Evolutionary conservation across 2,888 invertebrate species (phyloP).

Genomic region (Nemapogon koenigi): DNA sequence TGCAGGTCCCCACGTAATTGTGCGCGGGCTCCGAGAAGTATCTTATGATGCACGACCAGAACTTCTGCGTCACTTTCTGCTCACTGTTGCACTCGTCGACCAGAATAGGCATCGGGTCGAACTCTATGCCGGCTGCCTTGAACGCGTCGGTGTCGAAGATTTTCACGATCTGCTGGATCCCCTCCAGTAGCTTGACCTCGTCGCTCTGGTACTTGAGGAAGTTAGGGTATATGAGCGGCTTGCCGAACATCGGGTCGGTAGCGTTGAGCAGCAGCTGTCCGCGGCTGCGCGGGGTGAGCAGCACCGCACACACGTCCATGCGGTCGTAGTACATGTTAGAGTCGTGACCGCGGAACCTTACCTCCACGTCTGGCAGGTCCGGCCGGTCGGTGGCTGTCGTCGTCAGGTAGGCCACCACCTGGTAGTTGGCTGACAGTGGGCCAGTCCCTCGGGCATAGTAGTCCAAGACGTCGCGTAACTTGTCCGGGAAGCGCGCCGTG

Average conservation of each 20-base stretch:
- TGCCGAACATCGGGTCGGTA: conserved; percentile 39
- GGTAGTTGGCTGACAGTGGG: conserved; percentile 51
- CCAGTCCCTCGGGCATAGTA: conserved; percentile 48
- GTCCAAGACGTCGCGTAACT: conserved; percentile 45
- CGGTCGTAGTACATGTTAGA: conserved; percentile 56
- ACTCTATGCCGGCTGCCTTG: conserved; percentile 39
- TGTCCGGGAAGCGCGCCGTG: conserved; percentile 37
- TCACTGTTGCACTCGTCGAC: conserved; percentile 46
- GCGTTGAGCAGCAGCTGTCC: conserved; percentile 49
- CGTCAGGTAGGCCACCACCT: conserved; percentile 48
- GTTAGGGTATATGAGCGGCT: conserved; percentile 50
- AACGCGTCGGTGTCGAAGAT: conserved; percentile 55
- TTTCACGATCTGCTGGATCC: conserved; percentile 44
- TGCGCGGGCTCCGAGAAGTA: conserved; percentile 50
- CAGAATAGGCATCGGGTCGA: conserved; percentile 44
- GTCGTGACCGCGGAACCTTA: conserved; percentile 49
- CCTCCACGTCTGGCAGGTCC: conserved; percentile 48
- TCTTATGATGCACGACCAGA: conserved; percentile 54
- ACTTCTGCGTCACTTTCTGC: conserved; percentile 42
- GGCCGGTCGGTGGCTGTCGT: conserved; percentile 41
- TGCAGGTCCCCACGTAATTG: conserved; percentile 53
- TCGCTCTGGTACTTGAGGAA: conserved; percentile 43
- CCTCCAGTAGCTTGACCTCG: conserved; percentile 44
- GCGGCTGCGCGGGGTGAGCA: conserved; percentile 50
- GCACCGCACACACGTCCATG: conserved; percentile 45